Evolutionary conservation across 1,140 invertebrate genomes (phyloP), one percentile per base, ranked within the genome.

Genomic region (Drosophila repletoides): DNA sequence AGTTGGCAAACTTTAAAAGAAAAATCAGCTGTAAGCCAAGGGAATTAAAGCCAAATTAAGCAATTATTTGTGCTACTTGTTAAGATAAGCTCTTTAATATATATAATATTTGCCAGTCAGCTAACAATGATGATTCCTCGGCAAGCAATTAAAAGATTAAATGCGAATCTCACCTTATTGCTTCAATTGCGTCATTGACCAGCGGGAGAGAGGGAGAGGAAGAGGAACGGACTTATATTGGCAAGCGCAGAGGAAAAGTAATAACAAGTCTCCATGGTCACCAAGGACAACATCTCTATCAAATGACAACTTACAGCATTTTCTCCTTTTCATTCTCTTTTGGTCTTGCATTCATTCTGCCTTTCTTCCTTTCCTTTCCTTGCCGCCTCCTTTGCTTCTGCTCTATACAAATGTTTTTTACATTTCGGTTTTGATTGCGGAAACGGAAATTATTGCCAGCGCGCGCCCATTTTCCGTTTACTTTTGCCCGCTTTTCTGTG

Each of bases 391-490:
- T 31, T 36, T 5, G 19, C 12, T 28, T 9, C 52, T 58, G 46
- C 31, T 15, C 12, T 34, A 26, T 21, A 43, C 29, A 73, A 58
- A 73, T 36, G 56, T 53, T 46, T 46, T 56, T 64, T 51, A 31
- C 52, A 58, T 48, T 51, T 65, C 38, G 33, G 10, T 70, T 74
- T 63, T 80, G 76, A 80, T 72, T 63, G 76, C 67, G 72, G 72
- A 76, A 76, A 52, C 76, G 76, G 76, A 81, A 76, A 76, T 81
- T 61, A 59, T 76, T 24, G 76, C 53, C 36, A 65, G 56, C 64
- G 49, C 61, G 22, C 26, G 43, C 46, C 28, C 26, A 40, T 19
- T 60, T 19, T n/a, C 9, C 17, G 43, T 10, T 28, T 28, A 10
- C 17, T 6, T 10, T 9, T 14, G 2, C 12, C 24, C 24, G 6